A percentile compares a stretch with the other conserved stretches of the same genome.
Conservation (phyloP, 2,113 vertebrate genomes). For the Cercocebus atys region DNA sequence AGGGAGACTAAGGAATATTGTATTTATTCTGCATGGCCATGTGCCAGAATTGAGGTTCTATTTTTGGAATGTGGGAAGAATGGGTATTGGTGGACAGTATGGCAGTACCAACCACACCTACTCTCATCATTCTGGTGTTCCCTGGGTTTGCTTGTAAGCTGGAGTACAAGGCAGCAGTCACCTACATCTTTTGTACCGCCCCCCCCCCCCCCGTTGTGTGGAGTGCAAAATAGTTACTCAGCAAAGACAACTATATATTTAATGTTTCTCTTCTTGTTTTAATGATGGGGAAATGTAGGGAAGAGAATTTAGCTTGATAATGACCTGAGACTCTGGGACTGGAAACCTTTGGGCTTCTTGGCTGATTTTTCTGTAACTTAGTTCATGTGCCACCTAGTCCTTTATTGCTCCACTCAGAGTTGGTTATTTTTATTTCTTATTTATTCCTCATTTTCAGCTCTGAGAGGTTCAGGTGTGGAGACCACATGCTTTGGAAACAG, state of each 20-base stretch:
- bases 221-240: not conserved
- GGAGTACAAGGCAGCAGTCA: not conserved
- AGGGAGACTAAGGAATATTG: not conserved
- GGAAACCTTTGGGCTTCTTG: not conserved
- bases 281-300: not conserved
- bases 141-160: not conserved
- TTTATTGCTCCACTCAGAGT: not conserved
- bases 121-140: not conserved
- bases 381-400: not conserved
- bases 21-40: not conserved
- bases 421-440: conserved; percentile 13
- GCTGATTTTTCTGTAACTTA: not conserved
- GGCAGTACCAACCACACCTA: not conserved
- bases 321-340: not conserved
- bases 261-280: not conserved
- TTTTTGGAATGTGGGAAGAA: not conserved
- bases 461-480: conserved; percentile 27
- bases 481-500: conserved; percentile 19
- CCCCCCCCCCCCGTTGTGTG: not conserved
- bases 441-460: conserved; percentile 13
- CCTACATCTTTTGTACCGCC: not conserved
- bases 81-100: not conserved
- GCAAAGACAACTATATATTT: not conserved
- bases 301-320: not conserved
- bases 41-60: not conserved